Base-by-base conservation (phyloP, 2,113 vertebrate genomes). In the Lipotes vexillifer region DNA sequence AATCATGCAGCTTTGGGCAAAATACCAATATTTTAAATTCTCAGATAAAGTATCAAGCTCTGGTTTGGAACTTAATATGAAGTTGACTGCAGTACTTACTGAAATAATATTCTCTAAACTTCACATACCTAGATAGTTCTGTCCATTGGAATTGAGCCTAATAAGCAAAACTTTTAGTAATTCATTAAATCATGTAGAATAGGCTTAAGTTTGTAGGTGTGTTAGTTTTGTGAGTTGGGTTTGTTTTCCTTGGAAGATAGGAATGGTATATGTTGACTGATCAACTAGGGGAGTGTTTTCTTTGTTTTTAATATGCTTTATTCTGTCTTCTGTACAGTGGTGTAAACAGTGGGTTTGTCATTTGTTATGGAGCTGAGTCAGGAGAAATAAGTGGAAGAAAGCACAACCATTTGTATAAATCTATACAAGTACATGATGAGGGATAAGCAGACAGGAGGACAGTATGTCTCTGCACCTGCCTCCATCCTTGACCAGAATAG, bases 281-380 rank as follows among this genome's bases (percentile, higher is more conserved):
- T 61, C 55, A 83, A 72, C 41, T 80, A 90, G 15, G 46, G 38
- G 12, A 77, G 4, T 49, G 9, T 61, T 81, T 65, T 71, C n/a
- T 87, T 88, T 93, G 33, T 91, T 93, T 92, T 90, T 82, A 77
- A 12, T 85, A 59, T 93, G 46, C 61, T 88, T 93, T 90, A 57
- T 95, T 69, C n/a, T 90, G 63, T 74, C 8, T 89, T 93, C 17
- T 84, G 36, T 49, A 69, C 41, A 61, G 65, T 78, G 31, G 25
- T 66, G 9, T 94, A 89, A 95, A 88, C 38, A 93, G 1, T 93
- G 33, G 65, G 33, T 89, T 96, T 94, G 69, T 49, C 69, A 78
- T 96, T 94, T 95, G 61, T 92, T 82, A 61, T n/a, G 85, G 93
- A 63, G 31, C 68, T 94, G 78, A 96, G 88, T 92, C 86, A 90